A percentile compares a stretch with the other conserved stretches of the same genome.
Evolutionary conservation across 2,888 invertebrate genomes (phyloP).

Genomic region (Cataglyphis rosenhaueri): DNA sequence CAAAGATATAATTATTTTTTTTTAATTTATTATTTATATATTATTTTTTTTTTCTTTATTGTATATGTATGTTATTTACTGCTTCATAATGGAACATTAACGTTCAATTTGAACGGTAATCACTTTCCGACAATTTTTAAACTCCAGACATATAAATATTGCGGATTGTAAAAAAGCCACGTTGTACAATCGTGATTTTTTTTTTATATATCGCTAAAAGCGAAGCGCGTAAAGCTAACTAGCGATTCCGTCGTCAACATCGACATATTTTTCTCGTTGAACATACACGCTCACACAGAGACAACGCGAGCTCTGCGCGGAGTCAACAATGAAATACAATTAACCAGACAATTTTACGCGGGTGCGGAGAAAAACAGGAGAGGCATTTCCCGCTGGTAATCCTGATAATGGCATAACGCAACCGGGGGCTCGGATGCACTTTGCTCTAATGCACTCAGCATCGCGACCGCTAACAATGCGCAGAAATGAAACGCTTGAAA

Average conservation of each 20-base stretch:
- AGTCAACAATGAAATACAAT: constrained; percentile 70
- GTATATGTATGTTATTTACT: too few species aligned
- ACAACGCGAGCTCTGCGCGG: neutral
- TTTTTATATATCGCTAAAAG: constrained; percentile 18
- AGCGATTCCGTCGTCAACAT: constrained; percentile 21
- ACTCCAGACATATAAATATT: neutral
- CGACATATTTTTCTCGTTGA: constrained; percentile 18
- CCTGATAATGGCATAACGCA: constrained; percentile 77
- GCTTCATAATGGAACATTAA: neutral
- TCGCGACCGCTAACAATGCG: constrained; percentile 53
- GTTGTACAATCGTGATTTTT: constrained; percentile 29
- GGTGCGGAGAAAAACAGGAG: constrained; percentile 67
- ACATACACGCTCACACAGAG: neutral
- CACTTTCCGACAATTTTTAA: neutral
- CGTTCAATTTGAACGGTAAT: neutral
- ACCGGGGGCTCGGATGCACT: constrained; percentile 70
- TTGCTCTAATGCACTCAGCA: constrained; percentile 75
- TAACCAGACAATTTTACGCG: constrained; percentile 72
- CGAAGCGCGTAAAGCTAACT: constrained; percentile 14
- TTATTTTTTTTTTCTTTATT: too few species aligned
- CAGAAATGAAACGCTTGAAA: constrained; percentile 51
- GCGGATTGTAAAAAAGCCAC: constrained; percentile 12
- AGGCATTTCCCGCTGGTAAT: constrained; percentile 68
- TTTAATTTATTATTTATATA: too few species aligned
- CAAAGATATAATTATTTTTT: too few species aligned